These are phyloP conservation scores for Drosophila oshimai DNA, from an alignment of 1,140 invertebrate genomes.

Conservation along the genomic window DNA sequence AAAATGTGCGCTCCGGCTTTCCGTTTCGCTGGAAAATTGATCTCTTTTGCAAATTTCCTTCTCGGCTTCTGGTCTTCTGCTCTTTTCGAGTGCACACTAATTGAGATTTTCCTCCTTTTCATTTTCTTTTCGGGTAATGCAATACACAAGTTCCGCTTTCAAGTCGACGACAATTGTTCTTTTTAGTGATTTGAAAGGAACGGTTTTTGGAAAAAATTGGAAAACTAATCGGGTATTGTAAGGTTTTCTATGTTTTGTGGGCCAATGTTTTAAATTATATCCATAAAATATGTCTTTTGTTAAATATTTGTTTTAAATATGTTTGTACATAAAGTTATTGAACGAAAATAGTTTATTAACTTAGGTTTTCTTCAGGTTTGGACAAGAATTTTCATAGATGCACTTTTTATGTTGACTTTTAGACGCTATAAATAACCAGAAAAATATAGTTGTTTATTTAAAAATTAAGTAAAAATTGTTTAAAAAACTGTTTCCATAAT, in stretches of 20 bases:
- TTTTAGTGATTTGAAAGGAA: neutral
- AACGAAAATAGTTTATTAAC: too few relatives aligned
- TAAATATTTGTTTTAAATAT: neutral
- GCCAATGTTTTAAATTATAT: neutral
- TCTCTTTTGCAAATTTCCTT: constrained; percentile 68
- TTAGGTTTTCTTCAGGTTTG: neutral
- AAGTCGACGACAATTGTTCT: constrained; percentile 21
- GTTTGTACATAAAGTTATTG: too few relatives aligned
- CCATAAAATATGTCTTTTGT: neutral
- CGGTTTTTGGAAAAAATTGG: neutral
- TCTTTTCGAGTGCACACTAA: constrained; percentile 46
- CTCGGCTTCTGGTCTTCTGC: constrained; percentile 34
- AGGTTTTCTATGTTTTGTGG: neutral
- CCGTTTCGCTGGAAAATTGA: constrained; percentile 63
- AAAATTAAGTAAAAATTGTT: neutral
- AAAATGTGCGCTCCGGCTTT: constrained; percentile 46
- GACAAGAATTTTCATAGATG: neutral
- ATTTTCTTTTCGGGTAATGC: constrained; percentile 24
- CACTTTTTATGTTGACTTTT: too few relatives aligned
- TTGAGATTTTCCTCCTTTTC: constrained; percentile 54
- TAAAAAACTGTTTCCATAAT: neutral
- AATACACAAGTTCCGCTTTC: constrained; percentile 47
- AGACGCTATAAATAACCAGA: too few relatives aligned
- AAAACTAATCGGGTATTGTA: constrained; percentile 3
- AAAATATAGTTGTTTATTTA: neutral